A percentile compares a stretch with the other conserved stretches of the same genome.
phyloP scores from a whole-genome alignment of 2,888 invertebrate species.

The Acronicta alni region DNA sequence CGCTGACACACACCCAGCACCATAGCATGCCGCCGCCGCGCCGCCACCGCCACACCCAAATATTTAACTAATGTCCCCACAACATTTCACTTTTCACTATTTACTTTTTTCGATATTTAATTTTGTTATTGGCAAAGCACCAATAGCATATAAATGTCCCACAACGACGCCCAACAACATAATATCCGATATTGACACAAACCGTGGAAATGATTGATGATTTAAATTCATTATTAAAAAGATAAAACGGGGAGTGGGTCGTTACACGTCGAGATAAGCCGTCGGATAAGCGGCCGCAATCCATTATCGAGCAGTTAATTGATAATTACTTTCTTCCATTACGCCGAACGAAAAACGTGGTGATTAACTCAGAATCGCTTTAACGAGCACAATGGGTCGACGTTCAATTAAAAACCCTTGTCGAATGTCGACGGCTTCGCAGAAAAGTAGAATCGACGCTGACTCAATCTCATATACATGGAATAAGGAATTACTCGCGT shows the following conservation, averaged over 20 bases:
- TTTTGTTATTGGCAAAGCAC: conserved; percentile 42
- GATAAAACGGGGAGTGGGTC: conserved; percentile 76
- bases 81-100: conserved; percentile 34
- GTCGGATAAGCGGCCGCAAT: conserved; percentile 85
- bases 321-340: conserved; percentile 89
- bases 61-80: conserved; percentile 37
- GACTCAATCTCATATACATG: conserved; percentile 87
- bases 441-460: conserved; percentile 83
- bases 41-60: conserved; percentile 40
- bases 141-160: conserved; percentile 40
- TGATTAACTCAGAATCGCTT: conserved; percentile 88
- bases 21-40: conserved; percentile 18
- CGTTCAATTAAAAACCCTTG: conserved; percentile 88
- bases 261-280: conserved; percentile 83
- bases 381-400: conserved; percentile 87
- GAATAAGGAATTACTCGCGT: conserved; percentile 88
- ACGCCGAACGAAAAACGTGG: conserved; percentile 85
- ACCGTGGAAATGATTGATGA: conserved; percentile 73
- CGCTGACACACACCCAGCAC: conserved; percentile 30
- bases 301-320: conserved; percentile 88
- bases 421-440: conserved; percentile 84
- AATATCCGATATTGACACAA: conserved; percentile 60
- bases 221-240: conserved; percentile 78
- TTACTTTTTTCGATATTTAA: conserved; percentile 40
- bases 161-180: conserved; percentile 43